These are phyloP conservation scores for Apis florea DNA, from an alignment of 1,140 invertebrate species.

Conservation along the genomic window DNA sequence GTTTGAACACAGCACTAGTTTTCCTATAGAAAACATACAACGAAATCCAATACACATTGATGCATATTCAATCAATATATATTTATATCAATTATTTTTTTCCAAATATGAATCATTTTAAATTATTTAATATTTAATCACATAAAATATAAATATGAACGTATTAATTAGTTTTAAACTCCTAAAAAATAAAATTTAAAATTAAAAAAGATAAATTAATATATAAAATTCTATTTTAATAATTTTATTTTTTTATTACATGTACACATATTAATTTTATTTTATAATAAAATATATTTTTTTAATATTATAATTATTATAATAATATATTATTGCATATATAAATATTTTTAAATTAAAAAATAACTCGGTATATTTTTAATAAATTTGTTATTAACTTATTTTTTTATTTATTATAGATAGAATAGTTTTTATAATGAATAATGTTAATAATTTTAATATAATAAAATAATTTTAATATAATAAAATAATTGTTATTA, in stretches of 20 bases:
- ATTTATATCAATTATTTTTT: too few species aligned
- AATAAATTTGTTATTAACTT: not conserved
- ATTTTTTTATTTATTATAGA: not conserved
- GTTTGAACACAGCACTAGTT: slow-evolving; percentile 1
- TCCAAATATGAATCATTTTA: not conserved
- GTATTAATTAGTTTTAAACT: not conserved
- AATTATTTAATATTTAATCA: too few species aligned
- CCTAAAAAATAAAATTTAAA: not conserved
- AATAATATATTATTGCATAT: too few species aligned
- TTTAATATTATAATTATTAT: not conserved
- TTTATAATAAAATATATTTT: not conserved
- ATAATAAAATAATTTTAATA: not conserved
- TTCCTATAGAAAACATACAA: not conserved
- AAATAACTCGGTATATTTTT: not conserved
- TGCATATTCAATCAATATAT: too few species aligned
- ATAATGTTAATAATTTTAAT: not conserved
- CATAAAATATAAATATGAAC: not conserved
- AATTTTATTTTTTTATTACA: not conserved
- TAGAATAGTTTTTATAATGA: not conserved
- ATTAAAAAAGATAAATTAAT: not conserved
- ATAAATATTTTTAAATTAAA: too few species aligned
- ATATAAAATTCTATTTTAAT: not conserved
- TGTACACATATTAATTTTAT: not conserved
- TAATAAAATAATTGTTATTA: not conserved
- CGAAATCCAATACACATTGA: not conserved